These are phyloP conservation scores for Sericinus montela DNA, from an alignment of 2,888 invertebrate genomes.

Conservation along the genomic window DNA sequence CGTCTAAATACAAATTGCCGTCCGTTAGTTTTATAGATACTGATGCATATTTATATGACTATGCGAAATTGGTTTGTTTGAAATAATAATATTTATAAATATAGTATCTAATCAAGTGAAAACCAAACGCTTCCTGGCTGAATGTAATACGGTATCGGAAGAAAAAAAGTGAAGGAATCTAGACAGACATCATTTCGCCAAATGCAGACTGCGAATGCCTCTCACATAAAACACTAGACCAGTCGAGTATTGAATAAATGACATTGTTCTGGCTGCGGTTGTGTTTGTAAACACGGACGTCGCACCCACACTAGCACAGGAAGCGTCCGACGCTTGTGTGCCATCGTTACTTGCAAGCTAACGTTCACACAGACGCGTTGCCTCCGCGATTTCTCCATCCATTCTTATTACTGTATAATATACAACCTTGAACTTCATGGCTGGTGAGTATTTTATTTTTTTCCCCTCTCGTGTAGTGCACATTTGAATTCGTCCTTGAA, in stretches of 20 bases:
- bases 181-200: neutral
- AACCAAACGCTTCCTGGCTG: no score
- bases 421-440: slow-evolving; percentile 67
- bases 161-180: no score
- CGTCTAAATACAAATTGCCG: no score
- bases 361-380: slow-evolving; percentile 54
- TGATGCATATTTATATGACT: no score
- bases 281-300: slow-evolving; percentile 59
- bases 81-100: no score
- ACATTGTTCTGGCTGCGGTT: slow-evolving; percentile 58
- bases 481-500: neutral
- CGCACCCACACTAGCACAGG: slow-evolving; percentile 37
- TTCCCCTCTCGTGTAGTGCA: neutral
- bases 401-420: slow-evolving; percentile 43
- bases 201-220: slow-evolving; percentile 21
- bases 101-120: no score
- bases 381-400: slow-evolving; percentile 67
- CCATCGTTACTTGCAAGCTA: slow-evolving; percentile 51
- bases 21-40: no score
- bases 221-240: slow-evolving; percentile 50
- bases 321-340: slow-evolving; percentile 19
- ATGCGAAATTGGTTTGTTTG: no score
- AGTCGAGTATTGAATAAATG: slow-evolving; percentile 57
- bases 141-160: no score
- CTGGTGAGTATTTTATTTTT: slow-evolving; percentile 53